These are phyloP conservation scores for Misgurnus mizolepis DNA, from an alignment of 2,113 vertebrate species.

Conservation along the genomic window DNA sequence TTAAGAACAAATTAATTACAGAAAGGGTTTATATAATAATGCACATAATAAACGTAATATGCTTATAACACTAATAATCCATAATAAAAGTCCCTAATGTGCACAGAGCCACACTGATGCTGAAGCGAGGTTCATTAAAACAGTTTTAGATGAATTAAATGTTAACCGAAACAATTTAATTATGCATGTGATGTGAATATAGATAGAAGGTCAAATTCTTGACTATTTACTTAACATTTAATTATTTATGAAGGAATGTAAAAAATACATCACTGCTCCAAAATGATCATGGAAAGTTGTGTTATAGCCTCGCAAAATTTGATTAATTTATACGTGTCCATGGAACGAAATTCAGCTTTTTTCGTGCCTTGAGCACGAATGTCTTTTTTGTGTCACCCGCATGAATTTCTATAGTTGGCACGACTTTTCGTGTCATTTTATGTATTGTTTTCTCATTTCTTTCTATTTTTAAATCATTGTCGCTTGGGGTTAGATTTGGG, in stretches of 20 bases:
- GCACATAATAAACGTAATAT: conserved; percentile 47
- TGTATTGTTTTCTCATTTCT: too few species aligned
- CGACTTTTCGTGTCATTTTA: too few species aligned
- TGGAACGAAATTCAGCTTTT: too few species aligned
- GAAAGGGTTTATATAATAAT: conserved; percentile 44
- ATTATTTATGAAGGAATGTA: conserved; percentile 45
- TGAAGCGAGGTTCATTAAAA: conserved; percentile 56
- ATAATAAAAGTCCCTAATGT: conserved; percentile 68
- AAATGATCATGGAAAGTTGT: too few species aligned
- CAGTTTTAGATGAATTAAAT: conserved; percentile 50
- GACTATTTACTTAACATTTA: conserved; percentile 55
- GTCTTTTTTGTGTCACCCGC: too few species aligned
- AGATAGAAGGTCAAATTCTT: conserved; percentile 55
- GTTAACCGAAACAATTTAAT: conserved; percentile 68
- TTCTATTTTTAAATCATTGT: too few species aligned
- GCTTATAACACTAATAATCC: conserved; percentile 66
- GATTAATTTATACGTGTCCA: too few species aligned
- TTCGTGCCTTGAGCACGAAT: too few species aligned
- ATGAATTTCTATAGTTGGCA: too few species aligned
- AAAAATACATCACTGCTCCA: conserved; percentile 18
- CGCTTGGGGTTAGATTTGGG: too few species aligned
- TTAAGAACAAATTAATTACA: not conserved
- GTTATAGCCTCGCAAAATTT: too few species aligned
- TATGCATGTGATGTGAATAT: conserved; percentile 65
- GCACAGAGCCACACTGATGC: conserved; percentile 65